Conservation (phyloP, 2,113 vertebrate species). For the Hydrolagus affinis region DNA sequence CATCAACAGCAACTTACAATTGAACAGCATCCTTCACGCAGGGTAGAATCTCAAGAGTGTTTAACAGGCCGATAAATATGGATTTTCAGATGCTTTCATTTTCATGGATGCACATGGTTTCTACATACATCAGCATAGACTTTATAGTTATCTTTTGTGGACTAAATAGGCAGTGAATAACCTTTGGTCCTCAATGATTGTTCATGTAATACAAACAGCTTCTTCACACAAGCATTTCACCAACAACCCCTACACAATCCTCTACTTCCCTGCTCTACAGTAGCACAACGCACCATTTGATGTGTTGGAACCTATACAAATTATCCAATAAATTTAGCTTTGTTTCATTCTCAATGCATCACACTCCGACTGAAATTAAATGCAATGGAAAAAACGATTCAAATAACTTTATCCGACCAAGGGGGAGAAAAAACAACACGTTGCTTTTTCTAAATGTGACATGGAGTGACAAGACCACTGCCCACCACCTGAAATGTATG, state of each 20-base stretch:
- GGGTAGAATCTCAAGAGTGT: background rate
- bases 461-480: background rate
- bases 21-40: no score
- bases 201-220: background rate
- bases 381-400: no score
- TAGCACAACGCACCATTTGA: background rate
- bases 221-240: no score
- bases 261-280: background rate
- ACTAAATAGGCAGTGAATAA: background rate
- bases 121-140: background rate
- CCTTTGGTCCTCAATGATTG: background rate
- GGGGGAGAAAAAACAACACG: background rate
- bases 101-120: background rate
- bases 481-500: background rate
- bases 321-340: background rate
- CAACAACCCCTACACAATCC: background rate
- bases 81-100: background rate
- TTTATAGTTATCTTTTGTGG: background rate
- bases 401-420: background rate
- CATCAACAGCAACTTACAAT: no score
- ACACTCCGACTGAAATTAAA: no score
- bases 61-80: background rate
- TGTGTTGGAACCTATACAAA: background rate
- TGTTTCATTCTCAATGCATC: no score
- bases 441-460: background rate